Evolutionary conservation across 2,113 vertebrate species (phyloP).

Genomic region (Ginglymostoma cirratum): DNA sequence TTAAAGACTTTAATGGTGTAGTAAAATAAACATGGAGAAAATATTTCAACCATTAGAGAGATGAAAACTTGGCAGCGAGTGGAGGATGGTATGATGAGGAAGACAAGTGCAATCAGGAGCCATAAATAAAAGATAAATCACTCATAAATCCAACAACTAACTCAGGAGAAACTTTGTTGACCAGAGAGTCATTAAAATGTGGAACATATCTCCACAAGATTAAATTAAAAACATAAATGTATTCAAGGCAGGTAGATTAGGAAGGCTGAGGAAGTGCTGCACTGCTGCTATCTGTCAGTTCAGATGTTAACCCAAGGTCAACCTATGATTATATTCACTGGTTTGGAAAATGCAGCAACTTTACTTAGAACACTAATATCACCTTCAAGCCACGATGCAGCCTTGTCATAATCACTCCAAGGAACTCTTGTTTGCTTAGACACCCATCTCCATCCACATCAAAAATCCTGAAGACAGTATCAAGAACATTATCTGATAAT

Average conservation of each 20-base stretch:
- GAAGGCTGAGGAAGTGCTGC: too few species aligned
- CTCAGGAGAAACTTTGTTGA: neutral
- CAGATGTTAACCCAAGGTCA: too few species aligned
- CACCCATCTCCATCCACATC: constrained; percentile 89
- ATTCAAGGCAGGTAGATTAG: neutral
- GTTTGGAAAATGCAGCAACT: constrained; percentile 23
- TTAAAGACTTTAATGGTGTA: too few species aligned
- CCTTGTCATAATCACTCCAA: constrained; percentile 81
- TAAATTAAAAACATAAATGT: neutral
- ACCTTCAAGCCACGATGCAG: constrained; percentile 90
- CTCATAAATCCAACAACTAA: neutral
- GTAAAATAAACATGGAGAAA: neutral
- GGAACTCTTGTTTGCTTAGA: constrained; percentile 86
- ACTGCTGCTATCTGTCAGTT: too few species aligned
- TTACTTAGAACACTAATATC: constrained; percentile 41
- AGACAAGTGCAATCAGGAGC: neutral
- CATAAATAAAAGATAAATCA: neutral
- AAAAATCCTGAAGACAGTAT: constrained; percentile 93
- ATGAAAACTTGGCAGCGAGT: neutral
- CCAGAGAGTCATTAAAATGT: neutral
- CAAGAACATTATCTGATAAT: constrained; percentile 84
- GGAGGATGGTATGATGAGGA: neutral
- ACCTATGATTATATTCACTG: neutral
- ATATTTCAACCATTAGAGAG: neutral
- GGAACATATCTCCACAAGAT: neutral